A percentile compares a stretch with the other conserved stretches of the same genome.
These are phyloP conservation scores for Acanthisitta chloris DNA, from an alignment of 2,113 vertebrate genomes.

Conservation along the genomic window DNA sequence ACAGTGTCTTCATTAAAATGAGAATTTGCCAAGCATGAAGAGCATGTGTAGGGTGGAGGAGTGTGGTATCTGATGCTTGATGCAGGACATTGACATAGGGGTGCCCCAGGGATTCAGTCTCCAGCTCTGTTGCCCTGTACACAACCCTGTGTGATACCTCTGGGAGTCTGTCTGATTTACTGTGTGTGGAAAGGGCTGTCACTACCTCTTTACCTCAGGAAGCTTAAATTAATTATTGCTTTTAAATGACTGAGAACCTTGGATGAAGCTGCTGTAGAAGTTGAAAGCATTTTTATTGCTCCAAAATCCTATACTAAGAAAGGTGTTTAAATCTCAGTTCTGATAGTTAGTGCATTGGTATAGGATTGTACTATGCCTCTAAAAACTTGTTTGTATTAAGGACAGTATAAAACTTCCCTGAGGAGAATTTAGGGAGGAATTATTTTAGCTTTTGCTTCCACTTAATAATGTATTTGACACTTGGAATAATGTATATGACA, in stretches of 20 bases:
- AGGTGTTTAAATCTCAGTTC: neutral
- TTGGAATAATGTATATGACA: neutral
- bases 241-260: neutral
- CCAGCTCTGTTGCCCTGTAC: neutral
- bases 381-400: neutral
- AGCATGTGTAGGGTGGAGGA: neutral
- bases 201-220: neutral
- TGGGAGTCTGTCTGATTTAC: neutral
- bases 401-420: neutral
- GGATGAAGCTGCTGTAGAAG: neutral
- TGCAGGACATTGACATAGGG: neutral
- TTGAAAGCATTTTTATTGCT: neutral
- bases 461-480: neutral
- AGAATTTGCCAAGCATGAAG: neutral
- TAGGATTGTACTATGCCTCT: neutral
- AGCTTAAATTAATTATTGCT: neutral
- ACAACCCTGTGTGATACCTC: neutral
- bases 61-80: neutral
- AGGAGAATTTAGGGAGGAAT: neutral
- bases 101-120: neutral
- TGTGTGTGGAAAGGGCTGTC: neutral
- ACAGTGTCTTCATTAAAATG: neutral
- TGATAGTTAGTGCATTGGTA: neutral
- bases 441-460: neutral
- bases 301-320: neutral